phyloP scores from a whole-genome alignment of 2,888 invertebrate genomes.

The Neocrepidodera transversa region DNA sequence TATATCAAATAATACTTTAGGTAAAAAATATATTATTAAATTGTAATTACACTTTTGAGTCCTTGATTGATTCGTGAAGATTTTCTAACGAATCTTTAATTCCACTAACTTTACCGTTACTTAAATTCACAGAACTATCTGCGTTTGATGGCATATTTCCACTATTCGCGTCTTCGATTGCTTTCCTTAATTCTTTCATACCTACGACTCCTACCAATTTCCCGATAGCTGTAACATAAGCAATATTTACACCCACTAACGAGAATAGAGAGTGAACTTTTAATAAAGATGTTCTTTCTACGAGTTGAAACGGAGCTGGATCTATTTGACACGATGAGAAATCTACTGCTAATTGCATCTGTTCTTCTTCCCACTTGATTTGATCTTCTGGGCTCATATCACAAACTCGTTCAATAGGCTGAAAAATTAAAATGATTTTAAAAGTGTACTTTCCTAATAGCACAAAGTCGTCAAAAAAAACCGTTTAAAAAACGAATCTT shows the following conservation, averaged over 20 bases:
- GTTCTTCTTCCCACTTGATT: constrained; percentile 90
- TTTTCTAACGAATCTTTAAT: constrained; percentile 31
- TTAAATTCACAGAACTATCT: constrained; percentile 17
- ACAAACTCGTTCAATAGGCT: constrained; percentile 86
- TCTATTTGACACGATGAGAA: constrained; percentile 85
- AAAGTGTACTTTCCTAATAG: too few relatives aligned
- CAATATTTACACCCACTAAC: constrained; percentile 97
- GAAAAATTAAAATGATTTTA: constrained; percentile 32
- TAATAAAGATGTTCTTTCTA: constrained; percentile 89
- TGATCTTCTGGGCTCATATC: constrained; percentile 96
- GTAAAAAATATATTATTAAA: not conserved
- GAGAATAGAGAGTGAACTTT: constrained; percentile 97
- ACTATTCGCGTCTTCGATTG: constrained; percentile 89
- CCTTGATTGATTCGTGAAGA: constrained; percentile 20
- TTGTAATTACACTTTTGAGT: constrained; percentile 26
- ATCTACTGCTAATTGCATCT: constrained; percentile 83
- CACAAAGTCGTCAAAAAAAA: too few relatives aligned
- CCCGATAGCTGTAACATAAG: constrained; percentile 95
- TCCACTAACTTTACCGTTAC: constrained; percentile 23
- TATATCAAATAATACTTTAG: not conserved
- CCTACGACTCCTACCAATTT: constrained; percentile 94
- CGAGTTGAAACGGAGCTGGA: constrained; percentile 97
- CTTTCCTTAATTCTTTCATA: constrained; percentile 88
- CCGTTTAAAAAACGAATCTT: too few relatives aligned
- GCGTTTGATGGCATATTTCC: constrained; percentile 61